Conservation (phyloP, 2,888 invertebrate genomes). For the Thereva nobilitata region DNA sequence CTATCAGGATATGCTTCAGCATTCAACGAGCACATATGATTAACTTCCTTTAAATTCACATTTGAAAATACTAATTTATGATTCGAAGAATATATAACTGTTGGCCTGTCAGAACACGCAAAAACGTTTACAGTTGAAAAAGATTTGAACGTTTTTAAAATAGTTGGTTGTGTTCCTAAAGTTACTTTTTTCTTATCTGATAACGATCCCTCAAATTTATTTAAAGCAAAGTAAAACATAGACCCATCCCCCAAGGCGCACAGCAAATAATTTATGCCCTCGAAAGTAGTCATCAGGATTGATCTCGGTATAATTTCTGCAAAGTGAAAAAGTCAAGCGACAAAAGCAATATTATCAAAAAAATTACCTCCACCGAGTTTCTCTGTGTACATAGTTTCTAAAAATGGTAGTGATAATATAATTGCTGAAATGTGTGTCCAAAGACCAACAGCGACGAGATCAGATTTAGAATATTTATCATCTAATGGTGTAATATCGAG, state of each 20-base stretch:
- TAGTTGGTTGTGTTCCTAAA: constrained; percentile 95
- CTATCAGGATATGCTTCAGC: constrained; percentile 94
- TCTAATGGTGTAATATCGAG: constrained; percentile 86
- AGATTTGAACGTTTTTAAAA: constrained; percentile 85
- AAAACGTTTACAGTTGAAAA: constrained; percentile 94
- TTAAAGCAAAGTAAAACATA: constrained; percentile 92
- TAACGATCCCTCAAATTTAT: constrained; percentile 73
- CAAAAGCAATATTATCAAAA: constrained; percentile 15
- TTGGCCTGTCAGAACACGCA: constrained; percentile 97
- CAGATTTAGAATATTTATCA: constrained; percentile 65
- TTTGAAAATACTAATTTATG: constrained; percentile 98
- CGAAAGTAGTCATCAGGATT: constrained; percentile 91
- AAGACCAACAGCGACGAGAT: constrained; percentile 86
- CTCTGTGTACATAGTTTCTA: constrained; percentile 83
- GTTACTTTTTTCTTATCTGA: constrained; percentile 94
- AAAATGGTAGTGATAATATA: constrained; percentile 78
- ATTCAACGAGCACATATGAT: constrained; percentile 97
- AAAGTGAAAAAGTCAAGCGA: constrained; percentile 17
- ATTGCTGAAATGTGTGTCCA: constrained; percentile 97
- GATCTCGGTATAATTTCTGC: constrained; percentile 97
- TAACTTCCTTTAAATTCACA: constrained; percentile 91
- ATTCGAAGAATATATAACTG: constrained; percentile 99
- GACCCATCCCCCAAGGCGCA: constrained; percentile 97
- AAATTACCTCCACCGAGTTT: constrained; percentile 77
- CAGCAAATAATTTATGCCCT: constrained; percentile 84